Evolutionary conservation across 2,888 invertebrate species (phyloP).

Genomic region (Apeira syringaria): DNA sequence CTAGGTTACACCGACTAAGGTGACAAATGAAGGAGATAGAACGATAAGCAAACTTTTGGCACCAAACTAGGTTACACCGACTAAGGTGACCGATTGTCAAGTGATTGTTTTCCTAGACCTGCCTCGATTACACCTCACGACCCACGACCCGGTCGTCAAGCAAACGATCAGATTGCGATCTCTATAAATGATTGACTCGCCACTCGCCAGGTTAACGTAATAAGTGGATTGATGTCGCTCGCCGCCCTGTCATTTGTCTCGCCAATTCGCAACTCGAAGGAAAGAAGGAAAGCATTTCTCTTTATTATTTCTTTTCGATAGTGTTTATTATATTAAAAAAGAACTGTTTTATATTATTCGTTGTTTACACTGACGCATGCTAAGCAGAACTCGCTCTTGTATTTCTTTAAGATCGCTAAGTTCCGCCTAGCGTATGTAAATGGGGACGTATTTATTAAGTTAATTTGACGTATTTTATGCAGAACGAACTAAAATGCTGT

Average conservation of each 20-base stretch:
- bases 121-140: not conserved
- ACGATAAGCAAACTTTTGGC: too few species aligned
- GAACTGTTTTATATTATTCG: too few species aligned
- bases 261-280: constrained; percentile 8
- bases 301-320: not conserved
- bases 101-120: not conserved
- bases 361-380: too few species aligned
- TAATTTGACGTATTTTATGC: too few species aligned
- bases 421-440: too few species aligned
- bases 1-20: not conserved
- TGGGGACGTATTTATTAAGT: too few species aligned
- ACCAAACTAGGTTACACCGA: not conserved
- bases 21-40: too few species aligned
- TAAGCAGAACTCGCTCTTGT: too few species aligned
- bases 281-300: constrained; percentile 8
- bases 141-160: constrained; percentile 63
- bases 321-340: too few species aligned
- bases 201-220: constrained; percentile 57
- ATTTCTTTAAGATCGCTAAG: too few species aligned
- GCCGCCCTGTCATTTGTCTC: constrained; percentile 70
- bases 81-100: not conserved
- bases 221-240: constrained; percentile 73
- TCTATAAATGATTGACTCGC: constrained; percentile 63
- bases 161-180: constrained; percentile 73
- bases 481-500: too few species aligned